A percentile compares a stretch with the other conserved stretches of the same genome.
These are phyloP conservation scores for Tapirus indicus DNA, from an alignment of 2,797 vertebrate species.

Conservation along the genomic window DNA sequence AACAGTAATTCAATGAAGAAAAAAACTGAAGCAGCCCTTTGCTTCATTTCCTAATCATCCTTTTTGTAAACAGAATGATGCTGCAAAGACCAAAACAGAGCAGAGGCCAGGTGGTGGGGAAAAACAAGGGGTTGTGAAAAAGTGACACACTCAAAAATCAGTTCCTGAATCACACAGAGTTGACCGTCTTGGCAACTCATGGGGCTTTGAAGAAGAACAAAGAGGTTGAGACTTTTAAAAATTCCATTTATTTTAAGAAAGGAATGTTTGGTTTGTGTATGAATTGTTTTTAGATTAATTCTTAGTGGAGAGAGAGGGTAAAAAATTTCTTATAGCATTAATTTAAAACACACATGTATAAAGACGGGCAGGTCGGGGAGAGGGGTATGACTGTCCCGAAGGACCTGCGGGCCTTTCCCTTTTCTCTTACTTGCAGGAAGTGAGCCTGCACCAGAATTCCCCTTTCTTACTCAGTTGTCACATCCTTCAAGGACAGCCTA, in stretches of 20 bases:
- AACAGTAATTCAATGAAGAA: neutral
- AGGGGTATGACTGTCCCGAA: neutral
- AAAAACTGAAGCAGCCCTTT: neutral
- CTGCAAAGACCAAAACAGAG: neutral
- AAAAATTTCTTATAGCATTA: conserved; percentile 53
- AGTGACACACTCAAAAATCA: neutral
- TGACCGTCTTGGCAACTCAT: conserved; percentile 23
- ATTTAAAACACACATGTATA: conserved; percentile 64
- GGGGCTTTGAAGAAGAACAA: conserved; percentile 53
- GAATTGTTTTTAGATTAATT: conserved; percentile 75
- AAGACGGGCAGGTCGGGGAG: neutral
- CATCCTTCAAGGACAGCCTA: neutral
- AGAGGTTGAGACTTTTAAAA: neutral
- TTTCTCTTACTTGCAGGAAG: conserved; percentile 19
- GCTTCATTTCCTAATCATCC: conserved; percentile 6
- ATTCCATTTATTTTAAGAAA: conserved; percentile 78
- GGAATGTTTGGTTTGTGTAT: conserved; percentile 71
- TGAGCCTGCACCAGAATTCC: neutral
- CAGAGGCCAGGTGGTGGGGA: neutral
- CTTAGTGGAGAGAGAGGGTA: conserved; percentile 46
- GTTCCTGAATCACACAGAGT: conserved; percentile 52
- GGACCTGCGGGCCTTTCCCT: neutral
- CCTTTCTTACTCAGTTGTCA: neutral
- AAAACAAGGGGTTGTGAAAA: neutral
- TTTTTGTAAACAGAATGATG: conserved; percentile 39